phyloP scores from a whole-genome alignment of 2,888 invertebrate species.

The Atrina japonica region DNA sequence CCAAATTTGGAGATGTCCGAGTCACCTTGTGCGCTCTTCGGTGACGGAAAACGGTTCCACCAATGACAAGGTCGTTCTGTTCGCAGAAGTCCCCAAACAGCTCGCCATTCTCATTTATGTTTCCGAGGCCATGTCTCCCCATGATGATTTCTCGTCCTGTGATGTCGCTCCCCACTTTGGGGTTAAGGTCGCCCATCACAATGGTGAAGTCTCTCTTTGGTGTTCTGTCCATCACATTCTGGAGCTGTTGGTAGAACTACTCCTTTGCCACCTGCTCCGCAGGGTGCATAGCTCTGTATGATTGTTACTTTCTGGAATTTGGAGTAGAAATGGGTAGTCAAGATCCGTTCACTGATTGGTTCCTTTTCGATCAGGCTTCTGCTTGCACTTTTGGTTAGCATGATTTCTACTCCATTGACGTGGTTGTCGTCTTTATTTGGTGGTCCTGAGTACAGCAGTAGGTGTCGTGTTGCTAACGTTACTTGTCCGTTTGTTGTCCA shows the following conservation, averaged over 20 bases:
- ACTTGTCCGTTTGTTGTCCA: too few species aligned
- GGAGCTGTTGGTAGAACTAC: neutral
- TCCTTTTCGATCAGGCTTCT: neutral
- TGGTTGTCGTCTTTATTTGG: too few species aligned
- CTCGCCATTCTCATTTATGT: constrained; percentile 24
- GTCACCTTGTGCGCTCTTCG: constrained; percentile 18
- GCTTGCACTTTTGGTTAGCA: too few species aligned
- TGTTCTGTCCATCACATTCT: neutral
- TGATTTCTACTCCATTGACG: too few species aligned
- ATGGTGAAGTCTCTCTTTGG: constrained; percentile 12
- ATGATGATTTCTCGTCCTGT: constrained; percentile 2
- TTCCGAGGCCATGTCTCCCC: neutral
- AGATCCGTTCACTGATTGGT: neutral
- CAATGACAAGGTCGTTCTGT: constrained; percentile 18
- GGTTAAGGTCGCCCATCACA: constrained; percentile 13
- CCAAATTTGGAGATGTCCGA: constrained; percentile 6
- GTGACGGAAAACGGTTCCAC: constrained; percentile 10
- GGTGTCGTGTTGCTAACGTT: too few species aligned
- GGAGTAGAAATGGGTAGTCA: neutral
- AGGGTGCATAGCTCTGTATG: constrained; percentile 9
- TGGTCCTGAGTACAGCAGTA: too few species aligned
- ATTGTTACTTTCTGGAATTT: constrained; percentile 1
- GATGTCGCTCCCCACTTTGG: constrained; percentile 13
- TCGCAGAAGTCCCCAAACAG: constrained; percentile 6
- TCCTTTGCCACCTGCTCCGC: neutral